These are phyloP conservation scores for Eurytemora carolleeae DNA, from an alignment of 1,140 invertebrate species.

Conservation along the genomic window DNA sequence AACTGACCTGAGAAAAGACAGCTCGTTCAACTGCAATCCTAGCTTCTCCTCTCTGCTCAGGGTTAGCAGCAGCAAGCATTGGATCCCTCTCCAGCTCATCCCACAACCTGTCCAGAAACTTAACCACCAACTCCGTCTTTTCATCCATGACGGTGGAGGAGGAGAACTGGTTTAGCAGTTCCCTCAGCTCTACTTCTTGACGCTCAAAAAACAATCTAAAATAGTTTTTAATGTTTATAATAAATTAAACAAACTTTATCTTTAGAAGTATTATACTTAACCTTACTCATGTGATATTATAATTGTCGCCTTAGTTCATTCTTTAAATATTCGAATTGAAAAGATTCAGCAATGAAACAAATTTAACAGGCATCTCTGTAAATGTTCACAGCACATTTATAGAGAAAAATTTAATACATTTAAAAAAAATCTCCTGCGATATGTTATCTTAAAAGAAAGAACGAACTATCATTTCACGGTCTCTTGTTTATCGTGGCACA, in stretches of 20 bases:
- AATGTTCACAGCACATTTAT: too few relatives aligned
- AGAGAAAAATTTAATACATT: too few relatives aligned
- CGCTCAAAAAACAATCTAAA: conserved; percentile 48
- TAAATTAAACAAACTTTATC: not conserved
- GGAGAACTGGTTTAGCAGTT: conserved; percentile 56
- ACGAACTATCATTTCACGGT: too few relatives aligned
- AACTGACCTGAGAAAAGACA: conserved; percentile 31
- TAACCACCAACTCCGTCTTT: conserved; percentile 47
- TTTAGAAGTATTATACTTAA: not conserved
- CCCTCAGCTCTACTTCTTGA: conserved; percentile 38
- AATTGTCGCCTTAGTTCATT: too few relatives aligned
- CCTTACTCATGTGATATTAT: not conserved
- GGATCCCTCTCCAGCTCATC: conserved; percentile 42
- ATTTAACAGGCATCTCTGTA: too few relatives aligned
- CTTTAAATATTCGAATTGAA: too few relatives aligned
- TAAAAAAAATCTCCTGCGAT: too few relatives aligned
- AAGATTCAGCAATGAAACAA: too few relatives aligned
- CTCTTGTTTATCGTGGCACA: too few relatives aligned
- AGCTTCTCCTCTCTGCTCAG: conserved; percentile 43
- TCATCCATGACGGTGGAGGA: conserved; percentile 52
- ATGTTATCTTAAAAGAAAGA: too few relatives aligned
- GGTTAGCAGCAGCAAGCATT: conserved; percentile 37
- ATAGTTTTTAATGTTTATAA: not conserved
- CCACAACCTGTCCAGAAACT: conserved; percentile 38
- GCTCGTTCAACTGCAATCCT: conserved; percentile 53